Evolutionary conservation across 2,113 vertebrate species (phyloP).

Genomic region (Mus musculus): GRCm39 chr9:47021001-47021500

Average conservation of each 20-base stretch:
- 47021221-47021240: background rate
- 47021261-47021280: background rate
- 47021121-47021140: background rate
- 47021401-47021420: background rate
- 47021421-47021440: background rate
- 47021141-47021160: background rate
- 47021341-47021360: background rate
- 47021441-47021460: background rate
- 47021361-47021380: background rate
- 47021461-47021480: background rate
- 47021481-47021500: background rate
- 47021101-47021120: background rate
- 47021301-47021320: background rate
- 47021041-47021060: background rate
- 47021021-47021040: no score
- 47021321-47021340: background rate
- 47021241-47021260: background rate
- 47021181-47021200: background rate
- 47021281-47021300: no score
- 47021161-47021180: background rate
- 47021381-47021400: background rate
- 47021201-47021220: no score
- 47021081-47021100: background rate
- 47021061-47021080: background rate
- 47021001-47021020: no score